Base-by-base conservation (phyloP, 2,797 vertebrate species). In the Astyanax mexicanus region DNA sequence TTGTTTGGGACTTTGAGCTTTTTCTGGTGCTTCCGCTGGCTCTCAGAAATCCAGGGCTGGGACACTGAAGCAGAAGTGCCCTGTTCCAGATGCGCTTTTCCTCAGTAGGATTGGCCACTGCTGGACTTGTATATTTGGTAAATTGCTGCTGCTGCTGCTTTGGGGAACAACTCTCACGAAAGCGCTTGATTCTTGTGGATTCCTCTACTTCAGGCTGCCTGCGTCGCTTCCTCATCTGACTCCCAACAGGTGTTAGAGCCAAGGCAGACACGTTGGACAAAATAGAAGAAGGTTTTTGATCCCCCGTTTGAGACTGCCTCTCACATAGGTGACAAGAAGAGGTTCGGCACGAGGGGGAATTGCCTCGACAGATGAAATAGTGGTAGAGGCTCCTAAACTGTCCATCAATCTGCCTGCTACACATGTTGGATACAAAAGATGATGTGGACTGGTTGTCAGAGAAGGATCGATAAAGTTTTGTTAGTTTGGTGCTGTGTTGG, bases 311-410 rank as follows among this genome's bases (percentile, higher is more conserved):
- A 6, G 8, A 10, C 15, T 17, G 64, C 37, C 66, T 76, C 0
- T 54, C 80, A 29, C 90, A 92, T n/a, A 87, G 29, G 5, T 81
- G 80, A 69, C 91, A 91, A n/a, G 77, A 84, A 11, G 40, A 74
- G 10, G 44, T 5, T 0, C 67, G 40, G 0, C 80, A 76, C 9
- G 3, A 19, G 0, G 84, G 51, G 0, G 85, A 83, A 21, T 85
- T 85, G 51, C 58, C 84, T 71, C 81, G 85, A 52, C 92, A 93
- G 64, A 93, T 83, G 15, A 90, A 87, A 81, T 84, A 89, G 83
- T 92, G 92, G 83, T 93, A 94, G 11, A 91, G 75, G 67, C 82
- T 90, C 7, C 61, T 13, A 44, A 92, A 90, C 47, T 92, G 86
- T 0, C 84, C 74, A 1, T 94, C 91, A 0, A 93, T 68, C 51